phyloP scores from a whole-genome alignment of 2,113 vertebrate species.

The Telmatochromis sp. region DNA sequence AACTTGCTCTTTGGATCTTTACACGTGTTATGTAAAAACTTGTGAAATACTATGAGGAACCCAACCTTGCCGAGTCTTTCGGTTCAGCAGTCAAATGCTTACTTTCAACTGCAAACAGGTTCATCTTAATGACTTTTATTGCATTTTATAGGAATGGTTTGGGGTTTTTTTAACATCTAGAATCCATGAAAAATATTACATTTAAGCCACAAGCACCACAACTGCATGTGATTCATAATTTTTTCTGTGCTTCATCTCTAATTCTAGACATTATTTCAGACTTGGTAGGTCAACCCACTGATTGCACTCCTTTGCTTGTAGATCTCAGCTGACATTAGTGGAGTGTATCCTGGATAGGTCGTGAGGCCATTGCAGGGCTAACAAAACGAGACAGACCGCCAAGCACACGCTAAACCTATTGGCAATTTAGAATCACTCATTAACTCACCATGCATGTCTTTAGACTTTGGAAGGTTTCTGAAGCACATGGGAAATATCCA shows the following conservation, averaged over 20 bases:
- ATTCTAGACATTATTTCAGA: neutral
- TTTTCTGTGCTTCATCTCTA: neutral
- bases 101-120: neutral
- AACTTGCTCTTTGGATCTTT: neutral
- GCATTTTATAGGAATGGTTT: neutral
- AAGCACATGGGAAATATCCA: neutral
- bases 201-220: neutral
- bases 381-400: neutral
- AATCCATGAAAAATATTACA: neutral
- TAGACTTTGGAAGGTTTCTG: neutral
- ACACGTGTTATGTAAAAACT: neutral
- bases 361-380: neutral
- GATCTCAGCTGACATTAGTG: neutral
- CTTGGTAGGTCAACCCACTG: neutral
- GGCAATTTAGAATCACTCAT: neutral
- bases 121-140: neutral
- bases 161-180: rapidly evolving
- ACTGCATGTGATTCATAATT: neutral
- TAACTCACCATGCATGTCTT: neutral
- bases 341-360: neutral
- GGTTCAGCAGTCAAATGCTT: neutral
- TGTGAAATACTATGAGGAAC: neutral
- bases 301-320: neutral
- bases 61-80: neutral
- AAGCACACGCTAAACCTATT: neutral